These are phyloP conservation scores for Perizoma flavofasciatum DNA, from an alignment of 2,888 invertebrate species.

Conservation along the genomic window DNA sequence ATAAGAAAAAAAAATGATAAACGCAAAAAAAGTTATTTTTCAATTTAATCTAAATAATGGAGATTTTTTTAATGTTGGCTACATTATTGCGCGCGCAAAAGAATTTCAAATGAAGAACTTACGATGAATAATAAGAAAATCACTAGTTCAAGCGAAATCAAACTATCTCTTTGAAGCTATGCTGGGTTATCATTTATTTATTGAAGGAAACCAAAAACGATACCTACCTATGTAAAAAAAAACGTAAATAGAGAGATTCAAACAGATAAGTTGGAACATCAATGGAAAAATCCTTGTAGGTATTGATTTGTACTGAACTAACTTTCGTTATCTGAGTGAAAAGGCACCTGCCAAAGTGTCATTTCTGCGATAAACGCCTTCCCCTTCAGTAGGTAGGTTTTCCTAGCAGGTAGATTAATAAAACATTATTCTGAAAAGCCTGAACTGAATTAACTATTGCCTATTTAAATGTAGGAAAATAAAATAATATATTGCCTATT, in stretches of 20 bases:
- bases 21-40: too few species aligned
- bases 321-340: constrained; percentile 76
- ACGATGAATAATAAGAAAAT: constrained; percentile 24
- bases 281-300: constrained; percentile 52
- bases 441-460: too few species aligned
- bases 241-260: too few species aligned
- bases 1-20: too few species aligned
- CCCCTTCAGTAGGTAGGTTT: constrained; percentile 55
- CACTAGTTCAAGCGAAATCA: constrained; percentile 14
- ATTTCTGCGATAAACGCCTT: constrained; percentile 64
- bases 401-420: constrained; percentile 23
- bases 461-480: too few species aligned
- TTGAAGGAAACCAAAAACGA: too few species aligned
- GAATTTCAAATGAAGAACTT: constrained; percentile 21
- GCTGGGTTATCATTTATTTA: too few species aligned
- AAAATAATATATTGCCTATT: too few species aligned
- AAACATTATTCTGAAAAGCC: constrained; percentile 47
- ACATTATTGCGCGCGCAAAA: constrained; percentile 1
- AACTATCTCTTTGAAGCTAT: constrained; percentile 10
- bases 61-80: neutral
- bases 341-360: constrained; percentile 63
- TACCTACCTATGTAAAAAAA: too few species aligned
- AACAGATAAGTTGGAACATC: neutral
- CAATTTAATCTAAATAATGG: too few species aligned
- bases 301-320: constrained; percentile 76